Conservation (phyloP, 2,888 invertebrate genomes). For the Perizoma affinitatum region DNA sequence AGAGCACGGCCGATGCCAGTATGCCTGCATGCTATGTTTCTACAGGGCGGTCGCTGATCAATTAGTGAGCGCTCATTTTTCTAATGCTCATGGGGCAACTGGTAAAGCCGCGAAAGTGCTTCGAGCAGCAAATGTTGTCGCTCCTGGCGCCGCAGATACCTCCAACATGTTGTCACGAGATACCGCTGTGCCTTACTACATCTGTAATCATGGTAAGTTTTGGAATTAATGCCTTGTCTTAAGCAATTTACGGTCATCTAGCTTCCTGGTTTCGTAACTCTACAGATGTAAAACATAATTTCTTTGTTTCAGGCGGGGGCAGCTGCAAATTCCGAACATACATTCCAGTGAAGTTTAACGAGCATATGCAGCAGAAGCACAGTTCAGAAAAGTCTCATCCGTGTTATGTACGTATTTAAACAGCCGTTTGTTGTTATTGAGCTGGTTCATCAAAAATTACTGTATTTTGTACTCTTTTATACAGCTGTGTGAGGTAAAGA, state of each 20-base stretch:
- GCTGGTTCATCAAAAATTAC: neutral
- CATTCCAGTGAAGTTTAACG: slow-evolving; percentile 63
- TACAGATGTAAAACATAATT: neutral
- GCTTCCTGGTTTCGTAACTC: neutral
- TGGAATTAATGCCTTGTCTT: too few relatives aligned
- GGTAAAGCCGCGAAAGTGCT: slow-evolving; percentile 45
- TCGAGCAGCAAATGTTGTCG: slow-evolving; percentile 43
- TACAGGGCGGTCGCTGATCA: slow-evolving; percentile 86
- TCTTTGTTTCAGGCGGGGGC: slow-evolving; percentile 39
- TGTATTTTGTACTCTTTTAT: slow-evolving; percentile 37
- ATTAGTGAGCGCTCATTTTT: slow-evolving; percentile 85
- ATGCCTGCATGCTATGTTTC: slow-evolving; percentile 87
- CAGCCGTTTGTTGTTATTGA: too few relatives aligned
- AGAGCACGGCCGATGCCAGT: slow-evolving; percentile 85
- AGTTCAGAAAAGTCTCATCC: slow-evolving; percentile 40
- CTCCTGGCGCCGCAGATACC: slow-evolving; percentile 38
- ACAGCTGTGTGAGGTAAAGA: slow-evolving; percentile 55
- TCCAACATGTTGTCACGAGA: slow-evolving; percentile 55
- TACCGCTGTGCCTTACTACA: slow-evolving; percentile 62
- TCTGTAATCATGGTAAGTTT: slow-evolving; percentile 60
- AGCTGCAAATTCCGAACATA: slow-evolving; percentile 65
- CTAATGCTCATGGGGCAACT: slow-evolving; percentile 55
- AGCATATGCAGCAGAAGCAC: slow-evolving; percentile 63
- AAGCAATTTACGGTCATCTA: too few relatives aligned
- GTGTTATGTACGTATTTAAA: slow-evolving; percentile 61